These are phyloP conservation scores for Larimichthys polyactis DNA, from an alignment of 2,113 vertebrate species.

Conservation along the genomic window DNA sequence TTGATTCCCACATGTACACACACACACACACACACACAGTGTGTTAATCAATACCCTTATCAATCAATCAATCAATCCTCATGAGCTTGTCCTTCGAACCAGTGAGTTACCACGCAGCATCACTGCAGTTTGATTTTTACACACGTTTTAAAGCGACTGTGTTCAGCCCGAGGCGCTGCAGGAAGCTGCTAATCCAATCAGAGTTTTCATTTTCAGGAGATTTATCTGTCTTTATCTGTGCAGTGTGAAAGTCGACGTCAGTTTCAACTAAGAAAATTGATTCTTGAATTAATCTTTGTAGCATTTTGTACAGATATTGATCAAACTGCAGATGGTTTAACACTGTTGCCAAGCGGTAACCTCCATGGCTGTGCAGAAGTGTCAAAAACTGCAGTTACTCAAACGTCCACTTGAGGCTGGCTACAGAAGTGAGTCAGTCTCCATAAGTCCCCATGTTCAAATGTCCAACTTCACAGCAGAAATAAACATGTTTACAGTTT, in stretches of 20 bases:
- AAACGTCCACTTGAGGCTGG: no score
- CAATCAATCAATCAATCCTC: slow-evolving; percentile 62
- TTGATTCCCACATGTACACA: slow-evolving; percentile 37
- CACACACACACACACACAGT: slow-evolving; percentile 4
- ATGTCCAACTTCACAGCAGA: no score
- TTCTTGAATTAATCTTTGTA: not conserved
- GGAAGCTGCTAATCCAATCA: not conserved
- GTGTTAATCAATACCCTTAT: slow-evolving; percentile 56
- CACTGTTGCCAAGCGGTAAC: no score
- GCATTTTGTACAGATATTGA: not conserved
- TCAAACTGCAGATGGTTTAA: not conserved
- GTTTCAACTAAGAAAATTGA: not conserved
- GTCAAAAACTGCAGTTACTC: no score
- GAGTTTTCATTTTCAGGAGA: not conserved
- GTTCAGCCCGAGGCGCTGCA: not conserved
- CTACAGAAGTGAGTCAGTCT: no score
- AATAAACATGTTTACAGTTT: no score
- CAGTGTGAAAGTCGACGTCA: not conserved
- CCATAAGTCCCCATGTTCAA: no score
- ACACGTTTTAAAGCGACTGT: not conserved
- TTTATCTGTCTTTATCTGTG: not conserved
- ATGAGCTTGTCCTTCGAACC: slow-evolving; percentile 60
- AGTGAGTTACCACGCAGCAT: slow-evolving; percentile 6
- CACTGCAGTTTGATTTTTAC: not conserved
- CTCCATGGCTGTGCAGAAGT: no score